Base-by-base conservation (phyloP, 2,797 vertebrate genomes). In the Gymnopithys bicolor region DNA sequence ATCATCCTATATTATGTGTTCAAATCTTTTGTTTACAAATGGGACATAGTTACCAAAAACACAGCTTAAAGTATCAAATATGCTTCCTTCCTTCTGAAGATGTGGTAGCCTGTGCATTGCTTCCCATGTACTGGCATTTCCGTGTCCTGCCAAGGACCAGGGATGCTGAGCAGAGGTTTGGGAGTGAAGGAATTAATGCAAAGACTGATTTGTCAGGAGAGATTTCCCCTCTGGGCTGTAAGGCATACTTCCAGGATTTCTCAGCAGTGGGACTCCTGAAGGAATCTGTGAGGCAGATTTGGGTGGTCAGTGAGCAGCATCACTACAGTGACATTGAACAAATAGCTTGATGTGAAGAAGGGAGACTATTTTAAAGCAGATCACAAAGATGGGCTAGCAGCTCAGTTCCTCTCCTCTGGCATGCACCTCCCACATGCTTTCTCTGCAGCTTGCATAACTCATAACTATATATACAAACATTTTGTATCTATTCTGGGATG, bases 41-140 rank as follows among this genome's bases (percentile, higher is more conserved):
- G 7, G 27, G 24, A 68, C 11, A 46, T 9, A 35, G 6, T 22
- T 80, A 56, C 35, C 21, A 75, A 52, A 71, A 62, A 2, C 28
- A 32, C 28, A 48, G 10, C 6, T 45, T 60, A 5, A 2, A 22
- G 13, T 60, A 33, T 15, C 9, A 87, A 46, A 59, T 9, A 3
- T 41, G 7, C 24, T 48, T 56, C 48, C 66, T 30, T 55, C 63
- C 25, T 79, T 39, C 58, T 92, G 33, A 35, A 63, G 28, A 30
- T 59, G 41, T 5, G 1, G 70, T 17, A 84, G 27, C 25, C 43
- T 14, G 6, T 37, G 52, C 11, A 3, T 33, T 68, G 33, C 33
- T 90, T 62, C 49, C 33, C 0, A 0, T n/a, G 12, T 1, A 23
- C 27, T 0, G 3, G 12, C 56, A 59, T 33, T 21, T 14, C 35